phyloP scores from a whole-genome alignment of 1,140 invertebrate genomes.

The Uloborus diversus region DNA sequence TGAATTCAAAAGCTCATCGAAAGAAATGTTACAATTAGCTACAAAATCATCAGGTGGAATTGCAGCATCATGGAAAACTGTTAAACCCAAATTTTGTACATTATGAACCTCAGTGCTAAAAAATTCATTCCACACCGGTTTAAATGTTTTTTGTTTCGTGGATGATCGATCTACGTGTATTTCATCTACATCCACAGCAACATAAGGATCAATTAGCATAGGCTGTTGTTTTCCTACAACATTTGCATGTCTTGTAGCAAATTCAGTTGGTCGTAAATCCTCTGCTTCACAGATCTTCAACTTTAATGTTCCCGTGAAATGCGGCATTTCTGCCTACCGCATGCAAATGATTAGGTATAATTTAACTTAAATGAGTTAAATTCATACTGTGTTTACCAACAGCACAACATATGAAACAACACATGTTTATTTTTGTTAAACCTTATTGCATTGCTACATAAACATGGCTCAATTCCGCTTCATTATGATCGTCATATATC shows the following conservation, averaged over 20 bases:
- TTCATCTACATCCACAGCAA: conserved; percentile 94
- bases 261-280: conserved; percentile 96
- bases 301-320: conserved; percentile 96
- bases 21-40: conserved; percentile 94
- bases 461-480: conserved; percentile 41
- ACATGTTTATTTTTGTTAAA: conserved; percentile 5
- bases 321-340: conserved; percentile 68
- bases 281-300: conserved; percentile 97
- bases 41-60: conserved; percentile 97
- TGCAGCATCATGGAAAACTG: conserved; percentile 98
- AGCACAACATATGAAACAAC: background rate
- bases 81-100: conserved; percentile 89
- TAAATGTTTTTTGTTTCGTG: conserved; percentile 92
- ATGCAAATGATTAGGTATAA: background rate
- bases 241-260: conserved; percentile 84
- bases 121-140: conserved; percentile 93
- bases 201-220: conserved; percentile 90
- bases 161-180: conserved; percentile 81
- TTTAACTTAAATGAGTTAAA: background rate
- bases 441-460: conserved; percentile 30
- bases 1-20: conserved; percentile 86
- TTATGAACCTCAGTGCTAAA: conserved; percentile 92
- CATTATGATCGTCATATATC: conserved; percentile 45
- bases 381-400: background rate
- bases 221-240: conserved; percentile 73